Evolutionary conservation across 2,888 invertebrate species (phyloP).

Genomic region (Sphaerophoria taeniata): DNA sequence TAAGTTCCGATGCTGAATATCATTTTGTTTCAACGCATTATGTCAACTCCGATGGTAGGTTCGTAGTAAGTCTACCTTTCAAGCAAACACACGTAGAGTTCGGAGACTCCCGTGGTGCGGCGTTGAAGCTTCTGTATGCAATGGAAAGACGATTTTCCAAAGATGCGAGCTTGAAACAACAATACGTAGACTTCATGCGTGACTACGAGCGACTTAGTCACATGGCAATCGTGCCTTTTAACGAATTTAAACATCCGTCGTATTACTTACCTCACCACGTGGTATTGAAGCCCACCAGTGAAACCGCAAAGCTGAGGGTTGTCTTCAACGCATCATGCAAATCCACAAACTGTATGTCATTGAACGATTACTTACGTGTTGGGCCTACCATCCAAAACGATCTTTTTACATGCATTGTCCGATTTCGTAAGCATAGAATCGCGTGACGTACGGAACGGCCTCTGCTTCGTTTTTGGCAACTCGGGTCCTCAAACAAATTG

Average conservation of each 20-base stretch:
- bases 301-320: background rate
- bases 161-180: background rate
- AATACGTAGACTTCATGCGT: constrained; percentile 23
- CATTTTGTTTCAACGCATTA: constrained; percentile 28
- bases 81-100: constrained; percentile 15
- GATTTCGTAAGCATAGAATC: constrained; percentile 27
- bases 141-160: constrained; percentile 33
- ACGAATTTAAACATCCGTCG: background rate
- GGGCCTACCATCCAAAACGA: constrained; percentile 34
- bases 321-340: constrained; percentile 37
- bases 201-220: constrained; percentile 26
- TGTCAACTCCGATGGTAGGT: constrained; percentile 24
- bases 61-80: constrained; percentile 22
- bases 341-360: constrained; percentile 15
- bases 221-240: background rate
- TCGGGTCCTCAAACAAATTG: constrained; percentile 35
- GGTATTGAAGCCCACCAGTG: constrained; percentile 15
- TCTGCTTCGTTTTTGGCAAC: constrained; percentile 34
- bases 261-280: constrained; percentile 32
- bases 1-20: constrained; percentile 36
- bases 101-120: constrained; percentile 20
- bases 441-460: constrained; percentile 40
- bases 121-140: background rate
- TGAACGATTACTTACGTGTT: constrained; percentile 38
- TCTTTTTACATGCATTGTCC: constrained; percentile 3